Percentiles rank a stretch among this genome's conserved stretches.
phyloP scores from a whole-genome alignment of 2,888 invertebrate genomes.

The Agrotis clavis region DNA sequence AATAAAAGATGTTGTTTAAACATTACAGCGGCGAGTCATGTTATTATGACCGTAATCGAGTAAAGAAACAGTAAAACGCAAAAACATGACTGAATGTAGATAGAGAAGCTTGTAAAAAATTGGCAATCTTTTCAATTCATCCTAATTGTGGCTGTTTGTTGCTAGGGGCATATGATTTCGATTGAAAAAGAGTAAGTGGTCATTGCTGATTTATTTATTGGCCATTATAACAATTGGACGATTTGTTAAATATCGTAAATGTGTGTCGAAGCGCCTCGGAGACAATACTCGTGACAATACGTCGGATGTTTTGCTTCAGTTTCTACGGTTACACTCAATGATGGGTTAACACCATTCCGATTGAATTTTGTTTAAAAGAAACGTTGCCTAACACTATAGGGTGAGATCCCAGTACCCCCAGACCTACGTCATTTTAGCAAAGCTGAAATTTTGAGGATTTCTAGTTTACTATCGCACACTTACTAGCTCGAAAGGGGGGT shows the following conservation, averaged over 20 bases:
- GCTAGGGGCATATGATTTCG: constrained; percentile 35
- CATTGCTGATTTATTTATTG: constrained; percentile 50
- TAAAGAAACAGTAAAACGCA: not conserved
- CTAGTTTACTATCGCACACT: too few species aligned
- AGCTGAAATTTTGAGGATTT: too few species aligned
- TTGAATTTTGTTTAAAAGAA: too few species aligned
- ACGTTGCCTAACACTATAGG: too few species aligned
- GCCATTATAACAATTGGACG: constrained; percentile 50
- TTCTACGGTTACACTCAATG: not conserved
- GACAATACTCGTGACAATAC: not conserved
- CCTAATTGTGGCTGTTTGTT: constrained; percentile 11
- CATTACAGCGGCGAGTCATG: not conserved
- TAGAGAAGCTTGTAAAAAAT: not conserved
- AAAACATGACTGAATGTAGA: not conserved
- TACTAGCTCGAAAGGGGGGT: too few species aligned
- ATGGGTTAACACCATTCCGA: not conserved
- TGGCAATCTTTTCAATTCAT: constrained; percentile 22
- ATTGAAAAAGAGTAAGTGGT: constrained; percentile 46
- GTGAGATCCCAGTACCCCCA: too few species aligned
- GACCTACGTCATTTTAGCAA: too few species aligned
- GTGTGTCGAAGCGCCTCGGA: not conserved
- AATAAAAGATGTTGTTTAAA: constrained; percentile 2
- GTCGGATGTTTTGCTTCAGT: not conserved
- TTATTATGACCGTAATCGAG: not conserved
- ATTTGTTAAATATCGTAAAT: constrained; percentile 40